Base-by-base conservation (phyloP, 2,797 vertebrate genomes). In the Scleropages formosus region DNA sequence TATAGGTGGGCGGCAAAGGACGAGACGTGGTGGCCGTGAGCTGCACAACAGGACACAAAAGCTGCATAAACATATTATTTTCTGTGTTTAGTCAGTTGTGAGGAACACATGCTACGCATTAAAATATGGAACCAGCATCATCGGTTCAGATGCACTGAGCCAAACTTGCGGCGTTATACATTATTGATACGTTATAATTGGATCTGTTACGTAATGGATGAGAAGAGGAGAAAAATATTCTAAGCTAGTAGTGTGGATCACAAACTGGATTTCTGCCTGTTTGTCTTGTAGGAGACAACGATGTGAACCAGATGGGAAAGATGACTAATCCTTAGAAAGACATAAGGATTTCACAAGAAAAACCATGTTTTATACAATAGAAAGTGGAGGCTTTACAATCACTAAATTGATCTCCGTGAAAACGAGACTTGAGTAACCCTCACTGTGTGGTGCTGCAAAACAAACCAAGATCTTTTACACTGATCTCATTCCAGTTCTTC, bases 71-170 rank as follows among this genome's bases (percentile, higher is more conserved):
- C 16, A 3, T 70, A 26, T 27, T 31, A 72, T 80, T 88, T 88
- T 87, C 80, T 87, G 85, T 66, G 60, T 77, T 47, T 75, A 75
- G 59, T 73, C 60, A 75, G 78, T 67, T 79, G 76, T 82, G 70
- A n/a, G 73, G 75, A 59, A 71, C 61, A 44, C 83, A 75, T 22
- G 81, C 84, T 84, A 82, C 18, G 82, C 84, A 78, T 39, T 56
- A 77, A 75, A 82, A 53, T 73, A 74, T 79, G 78, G 77, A 69
- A 78, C 77, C 77, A 66, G 9, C 18, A 81, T 76, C 80, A 83
- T 82, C 81, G 84, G 47, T 75, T 66, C 72, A 77, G 74, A 77
- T 64, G 59, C 83, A 85, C 82, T 85, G 81, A 61, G 68, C 16
- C 27, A 79, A 22, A 47, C 84, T 83, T 70, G 76, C 78, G 62